Base-by-base conservation (phyloP, 2,113 vertebrate genomes). In the Zapornia atra region DNA sequence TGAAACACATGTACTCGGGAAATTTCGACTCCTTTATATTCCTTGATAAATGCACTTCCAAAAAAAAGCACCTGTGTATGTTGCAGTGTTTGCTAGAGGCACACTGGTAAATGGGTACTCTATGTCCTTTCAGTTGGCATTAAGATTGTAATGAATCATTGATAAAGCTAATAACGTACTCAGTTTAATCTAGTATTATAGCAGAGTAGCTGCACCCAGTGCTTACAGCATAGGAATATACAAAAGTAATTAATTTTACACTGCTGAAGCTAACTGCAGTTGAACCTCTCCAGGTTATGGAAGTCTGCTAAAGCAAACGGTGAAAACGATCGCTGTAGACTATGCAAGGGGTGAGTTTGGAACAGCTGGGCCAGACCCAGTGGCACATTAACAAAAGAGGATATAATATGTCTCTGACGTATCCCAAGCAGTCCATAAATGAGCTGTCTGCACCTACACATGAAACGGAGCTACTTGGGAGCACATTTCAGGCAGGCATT, bases 81-180 rank as follows among this genome's bases (percentile, higher is more conserved):
- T 66, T 86, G 78, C 76, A 92, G 79, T 88, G 78, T 89, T 97
- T 95, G 94, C 82, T 81, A n/a, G 78, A 89, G 90, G 82, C 77
- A 53, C 83, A 81, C 42, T 73, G 65, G 44, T 88, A 90, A 96
- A 82, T n/a, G 81, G 81, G 87, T 94, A 96, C 93, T 91, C 87
- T 73, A 70, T 90, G 95, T 93, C 82, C 92, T 96, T 96, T 96
- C 14, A 1, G 78, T 46, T 88, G 78, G 87, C 90, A 95, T 95
- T 87, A 92, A 82, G 59, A 63, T 65, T 65, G 50, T 65, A 94
- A 95, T 96, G 93, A 96, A 96, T 97, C 94, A 96, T 95, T 94
- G 93, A 96, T 97, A 95, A 93, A 95, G 87, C 92, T 91, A 96
- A 93, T 96, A 93, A 95, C 76, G 71, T 96, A 82, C 91, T 94